Evolutionary conservation across 2,113 vertebrate species (phyloP).

Genomic region (Macquaria australasica): DNA sequence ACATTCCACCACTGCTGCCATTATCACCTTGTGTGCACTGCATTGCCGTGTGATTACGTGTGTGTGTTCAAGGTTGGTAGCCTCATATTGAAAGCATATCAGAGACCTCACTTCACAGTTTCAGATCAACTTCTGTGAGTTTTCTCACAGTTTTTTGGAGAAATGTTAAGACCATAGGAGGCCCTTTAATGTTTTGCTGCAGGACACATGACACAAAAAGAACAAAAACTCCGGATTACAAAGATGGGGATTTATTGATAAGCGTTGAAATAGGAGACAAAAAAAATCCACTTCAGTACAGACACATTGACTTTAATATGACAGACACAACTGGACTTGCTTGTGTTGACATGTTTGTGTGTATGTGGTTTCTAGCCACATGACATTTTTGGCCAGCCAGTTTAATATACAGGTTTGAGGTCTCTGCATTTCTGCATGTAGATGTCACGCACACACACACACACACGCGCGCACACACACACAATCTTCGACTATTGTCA

Average conservation of each 20-base stretch:
- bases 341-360: not conserved
- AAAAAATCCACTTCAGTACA: not conserved
- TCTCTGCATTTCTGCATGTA: slow-evolving; percentile 2
- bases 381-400: not conserved
- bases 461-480: not conserved
- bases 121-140: slow-evolving; percentile 43
- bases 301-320: not conserved
- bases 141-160: slow-evolving; percentile 10
- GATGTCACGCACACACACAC: not conserved
- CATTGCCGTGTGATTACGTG: not conserved
- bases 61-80: not conserved
- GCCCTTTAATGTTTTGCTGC: not conserved
- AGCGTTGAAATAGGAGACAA: not conserved
- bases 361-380: not conserved
- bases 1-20: not conserved
- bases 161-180: not conserved
- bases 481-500: not conserved
- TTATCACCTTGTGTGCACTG: not conserved
- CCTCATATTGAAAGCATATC: slow-evolving; percentile 39
- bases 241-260: not conserved
- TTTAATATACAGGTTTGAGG: slow-evolving; percentile 24
- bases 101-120: slow-evolving; percentile 34
- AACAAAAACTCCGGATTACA: not conserved
- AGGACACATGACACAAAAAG: not conserved
- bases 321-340: not conserved